These are phyloP conservation scores for Dryocosmus kuriphilus DNA, from an alignment of 2,888 invertebrate genomes.

Conservation along the genomic window DNA sequence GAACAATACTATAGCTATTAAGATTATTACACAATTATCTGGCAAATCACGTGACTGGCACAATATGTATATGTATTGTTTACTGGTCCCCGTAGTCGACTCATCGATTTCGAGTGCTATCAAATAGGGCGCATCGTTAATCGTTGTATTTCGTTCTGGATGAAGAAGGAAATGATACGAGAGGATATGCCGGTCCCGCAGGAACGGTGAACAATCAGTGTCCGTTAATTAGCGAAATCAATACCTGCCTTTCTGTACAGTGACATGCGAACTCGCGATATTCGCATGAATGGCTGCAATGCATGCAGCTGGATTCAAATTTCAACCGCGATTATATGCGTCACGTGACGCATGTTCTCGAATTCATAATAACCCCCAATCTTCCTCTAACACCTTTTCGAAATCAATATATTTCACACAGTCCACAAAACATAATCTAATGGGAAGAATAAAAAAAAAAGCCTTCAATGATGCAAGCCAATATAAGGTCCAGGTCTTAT, in stretches of 20 bases:
- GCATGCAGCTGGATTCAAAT: not conserved
- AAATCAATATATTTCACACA: not conserved
- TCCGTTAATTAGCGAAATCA: constrained; percentile 39
- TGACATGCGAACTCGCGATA: constrained; percentile 23
- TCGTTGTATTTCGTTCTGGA: constrained; percentile 23
- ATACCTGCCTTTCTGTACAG: constrained; percentile 32
- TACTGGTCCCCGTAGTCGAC: constrained; percentile 13
- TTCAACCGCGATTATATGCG: constrained; percentile 21
- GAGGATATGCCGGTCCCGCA: constrained; percentile 39
- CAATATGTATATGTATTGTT: constrained; percentile 6
- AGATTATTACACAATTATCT: constrained; percentile 38
- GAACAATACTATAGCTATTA: constrained; percentile 24
- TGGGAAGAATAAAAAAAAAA: not conserved
- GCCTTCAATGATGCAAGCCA: no score
- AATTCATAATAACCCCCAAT: not conserved
- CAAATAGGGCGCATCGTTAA: constrained; percentile 35
- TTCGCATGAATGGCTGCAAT: constrained; percentile 6
- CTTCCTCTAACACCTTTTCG: not conserved
- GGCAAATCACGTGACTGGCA: constrained; percentile 12
- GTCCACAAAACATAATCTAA: not conserved
- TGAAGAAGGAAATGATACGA: constrained; percentile 33
- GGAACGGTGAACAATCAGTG: constrained; percentile 34
- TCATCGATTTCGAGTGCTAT: constrained; percentile 33
- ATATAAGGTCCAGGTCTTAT: no score
- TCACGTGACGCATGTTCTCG: constrained; percentile 9